Conservation (phyloP, 1,140 invertebrate genomes). For the Zaprionus davidi region DNA sequence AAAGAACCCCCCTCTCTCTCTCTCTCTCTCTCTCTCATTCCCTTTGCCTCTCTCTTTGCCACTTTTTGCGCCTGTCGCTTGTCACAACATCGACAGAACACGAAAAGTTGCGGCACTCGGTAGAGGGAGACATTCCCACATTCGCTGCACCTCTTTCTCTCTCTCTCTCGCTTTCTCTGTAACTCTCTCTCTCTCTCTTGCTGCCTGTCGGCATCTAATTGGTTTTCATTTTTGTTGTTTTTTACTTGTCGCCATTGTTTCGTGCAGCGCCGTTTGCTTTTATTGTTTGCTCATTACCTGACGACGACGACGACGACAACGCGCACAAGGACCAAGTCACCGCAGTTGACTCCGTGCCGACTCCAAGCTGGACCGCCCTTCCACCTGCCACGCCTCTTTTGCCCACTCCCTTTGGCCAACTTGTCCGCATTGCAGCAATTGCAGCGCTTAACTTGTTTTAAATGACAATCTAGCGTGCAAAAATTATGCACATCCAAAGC, state of each 20-base stretch:
- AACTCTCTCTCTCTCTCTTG: constrained; percentile 12
- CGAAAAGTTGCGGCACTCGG: constrained; percentile 58
- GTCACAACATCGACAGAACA: constrained; percentile 77
- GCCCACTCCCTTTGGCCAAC: constrained; percentile 11
- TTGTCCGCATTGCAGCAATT: constrained; percentile 76
- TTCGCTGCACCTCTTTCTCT: neutral
- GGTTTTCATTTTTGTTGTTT: constrained; percentile 61
- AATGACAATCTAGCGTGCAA: constrained; percentile 82
- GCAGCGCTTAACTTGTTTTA: constrained; percentile 79
- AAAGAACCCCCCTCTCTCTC: neutral
- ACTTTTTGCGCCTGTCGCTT: constrained; percentile 32
- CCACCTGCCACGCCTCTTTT: neutral
- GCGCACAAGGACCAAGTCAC: constrained; percentile 4
- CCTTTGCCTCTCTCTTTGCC: too few relatives aligned
- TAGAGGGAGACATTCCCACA: neutral
- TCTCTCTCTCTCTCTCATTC: neutral
- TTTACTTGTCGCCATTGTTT: constrained; percentile 64
- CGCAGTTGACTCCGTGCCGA: neutral
- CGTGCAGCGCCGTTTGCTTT: constrained; percentile 73
- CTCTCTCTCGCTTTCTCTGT: neutral
- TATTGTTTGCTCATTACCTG: constrained; percentile 80
- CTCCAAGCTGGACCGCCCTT: neutral
- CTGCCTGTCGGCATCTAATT: constrained; percentile 66
- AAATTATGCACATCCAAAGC: constrained; percentile 68
- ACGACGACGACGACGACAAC: constrained; percentile 23